Percentiles rank a stretch among this genome's conserved stretches.
Conservation (phyloP, 2,113 vertebrate genomes). For the Salminus brasiliensis region DNA sequence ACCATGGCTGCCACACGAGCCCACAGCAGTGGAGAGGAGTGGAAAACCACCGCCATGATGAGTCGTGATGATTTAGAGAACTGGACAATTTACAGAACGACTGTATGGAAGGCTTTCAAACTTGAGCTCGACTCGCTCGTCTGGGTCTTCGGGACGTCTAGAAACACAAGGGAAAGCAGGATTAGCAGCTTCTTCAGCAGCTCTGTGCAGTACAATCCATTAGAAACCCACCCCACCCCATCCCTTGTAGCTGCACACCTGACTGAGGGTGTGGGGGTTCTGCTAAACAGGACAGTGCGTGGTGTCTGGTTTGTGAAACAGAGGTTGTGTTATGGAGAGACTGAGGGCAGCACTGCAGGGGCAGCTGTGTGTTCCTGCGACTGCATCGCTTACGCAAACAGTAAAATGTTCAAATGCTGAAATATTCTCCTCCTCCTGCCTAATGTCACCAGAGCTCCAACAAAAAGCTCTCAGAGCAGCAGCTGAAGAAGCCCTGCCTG, state of each 20-base stretch:
- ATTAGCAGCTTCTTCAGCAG: no score
- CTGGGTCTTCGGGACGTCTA: slow-evolving; percentile 6
- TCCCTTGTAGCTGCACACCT: no score
- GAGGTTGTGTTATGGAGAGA: neutral
- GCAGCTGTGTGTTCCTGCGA: slow-evolving; percentile 3
- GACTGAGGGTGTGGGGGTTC: no score
- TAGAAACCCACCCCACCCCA: no score
- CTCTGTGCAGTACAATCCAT: no score
- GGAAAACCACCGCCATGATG: slow-evolving; percentile 76
- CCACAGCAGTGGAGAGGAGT: slow-evolving; percentile 80
- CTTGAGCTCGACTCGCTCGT: no score
- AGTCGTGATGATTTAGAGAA: slow-evolving; percentile 8
- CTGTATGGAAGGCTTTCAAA: neutral
- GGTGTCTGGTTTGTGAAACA: neutral
- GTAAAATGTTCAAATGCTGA: neutral
- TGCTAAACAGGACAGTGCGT: neutral
- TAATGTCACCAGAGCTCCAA: neutral
- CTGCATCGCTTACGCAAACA: neutral
- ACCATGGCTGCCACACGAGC: slow-evolving; percentile 79
- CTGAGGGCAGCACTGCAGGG: neutral
- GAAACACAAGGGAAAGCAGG: slow-evolving; percentile 1
- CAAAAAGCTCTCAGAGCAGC: neutral
- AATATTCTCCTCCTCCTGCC: neutral
- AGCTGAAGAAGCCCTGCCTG: slow-evolving; percentile 17
- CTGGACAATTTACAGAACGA: neutral